Conservation (phyloP, 1,140 invertebrate species). For the Andricus grossulariae region DNA sequence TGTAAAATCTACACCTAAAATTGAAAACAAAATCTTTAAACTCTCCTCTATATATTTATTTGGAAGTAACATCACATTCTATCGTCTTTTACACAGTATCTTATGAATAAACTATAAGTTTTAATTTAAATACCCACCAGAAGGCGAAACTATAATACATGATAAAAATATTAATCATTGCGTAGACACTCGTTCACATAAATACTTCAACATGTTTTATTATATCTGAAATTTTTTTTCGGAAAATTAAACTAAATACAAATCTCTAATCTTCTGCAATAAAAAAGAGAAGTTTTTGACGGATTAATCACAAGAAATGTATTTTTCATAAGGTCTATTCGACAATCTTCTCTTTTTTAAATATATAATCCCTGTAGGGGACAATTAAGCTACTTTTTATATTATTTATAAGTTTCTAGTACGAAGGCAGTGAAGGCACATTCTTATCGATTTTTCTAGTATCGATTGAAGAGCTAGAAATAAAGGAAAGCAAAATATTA, state of each 20-base stretch:
- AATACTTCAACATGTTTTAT: not conserved
- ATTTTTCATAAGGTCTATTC: too few species aligned
- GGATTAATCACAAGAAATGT: not conserved
- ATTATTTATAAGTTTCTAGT: too few species aligned
- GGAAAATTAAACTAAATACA: not conserved
- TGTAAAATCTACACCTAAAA: not conserved
- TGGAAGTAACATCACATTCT: slow-evolving; percentile 28
- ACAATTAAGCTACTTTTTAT: too few species aligned
- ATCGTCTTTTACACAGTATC: not conserved
- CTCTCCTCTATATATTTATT: slow-evolving; percentile 17
- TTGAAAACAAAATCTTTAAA: not conserved
- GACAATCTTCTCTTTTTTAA: too few species aligned
- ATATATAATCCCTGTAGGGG: too few species aligned
- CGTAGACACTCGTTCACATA: slow-evolving; percentile 23
- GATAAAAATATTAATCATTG: slow-evolving; percentile 12
- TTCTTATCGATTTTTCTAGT: too few species aligned
- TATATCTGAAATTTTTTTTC: not conserved
- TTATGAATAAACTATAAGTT: slow-evolving; percentile 4
- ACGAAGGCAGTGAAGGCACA: too few species aligned
- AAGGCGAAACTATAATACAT: slow-evolving; percentile 19
- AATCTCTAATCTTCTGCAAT: not conserved
- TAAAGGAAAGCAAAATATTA: too few species aligned
- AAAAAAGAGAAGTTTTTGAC: slow-evolving; percentile 2
- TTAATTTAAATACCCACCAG: not conserved
- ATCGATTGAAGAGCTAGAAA: too few species aligned